Evolutionary conservation across 2,113 vertebrate genomes (phyloP).

Genomic region (Aegotheles bennettii): DNA sequence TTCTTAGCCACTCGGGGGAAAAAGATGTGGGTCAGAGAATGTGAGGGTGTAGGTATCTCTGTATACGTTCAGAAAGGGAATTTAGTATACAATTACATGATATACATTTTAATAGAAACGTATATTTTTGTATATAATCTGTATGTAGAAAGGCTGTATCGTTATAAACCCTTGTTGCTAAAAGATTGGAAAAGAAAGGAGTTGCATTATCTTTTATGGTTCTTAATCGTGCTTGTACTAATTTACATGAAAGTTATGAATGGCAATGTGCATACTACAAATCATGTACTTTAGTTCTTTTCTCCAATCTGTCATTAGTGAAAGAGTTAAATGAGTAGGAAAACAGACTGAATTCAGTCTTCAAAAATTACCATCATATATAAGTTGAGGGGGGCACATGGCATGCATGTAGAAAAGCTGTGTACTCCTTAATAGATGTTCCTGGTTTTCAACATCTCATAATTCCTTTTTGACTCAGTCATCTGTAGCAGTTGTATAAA

Average conservation of each 20-base stretch:
- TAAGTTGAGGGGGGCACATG: background rate
- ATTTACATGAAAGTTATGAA: background rate
- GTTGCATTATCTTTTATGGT: background rate
- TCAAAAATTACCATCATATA: background rate
- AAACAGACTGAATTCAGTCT: background rate
- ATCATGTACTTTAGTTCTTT: fast-evolving
- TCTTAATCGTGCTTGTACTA: fast-evolving
- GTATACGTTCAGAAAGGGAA: background rate
- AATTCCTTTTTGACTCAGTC: conserved; percentile 3
- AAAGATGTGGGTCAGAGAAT: background rate
- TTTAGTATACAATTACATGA: background rate
- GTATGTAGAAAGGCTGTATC: fast-evolving
- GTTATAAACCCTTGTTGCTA: background rate
- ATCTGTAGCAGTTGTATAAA: conserved; percentile 17
- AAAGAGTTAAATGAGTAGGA: background rate
- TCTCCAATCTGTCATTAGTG: background rate
- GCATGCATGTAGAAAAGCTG: background rate
- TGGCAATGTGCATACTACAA: fast-evolving
- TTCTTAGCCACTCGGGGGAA: background rate
- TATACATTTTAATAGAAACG: background rate
- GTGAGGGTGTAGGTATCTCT: background rate
- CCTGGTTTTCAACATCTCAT: background rate
- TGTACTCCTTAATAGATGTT: background rate
- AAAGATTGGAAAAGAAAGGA: background rate
- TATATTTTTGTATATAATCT: background rate